These are phyloP conservation scores for Elysia crispata DNA, from an alignment of 2,888 invertebrate genomes.

Conservation along the genomic window DNA sequence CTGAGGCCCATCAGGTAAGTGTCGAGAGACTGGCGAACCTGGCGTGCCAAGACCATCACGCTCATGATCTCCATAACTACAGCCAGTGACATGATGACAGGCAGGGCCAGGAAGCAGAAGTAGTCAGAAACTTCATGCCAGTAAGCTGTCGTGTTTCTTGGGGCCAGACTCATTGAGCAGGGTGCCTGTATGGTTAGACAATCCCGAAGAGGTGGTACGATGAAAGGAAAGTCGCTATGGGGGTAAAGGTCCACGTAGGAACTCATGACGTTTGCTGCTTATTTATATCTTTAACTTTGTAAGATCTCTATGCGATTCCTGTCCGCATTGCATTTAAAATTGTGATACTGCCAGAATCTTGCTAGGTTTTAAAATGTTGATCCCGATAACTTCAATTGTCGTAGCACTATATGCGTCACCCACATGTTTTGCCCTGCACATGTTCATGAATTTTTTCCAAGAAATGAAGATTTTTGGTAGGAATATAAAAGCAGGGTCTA, in stretches of 20 bases:
- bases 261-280: constrained; percentile 32
- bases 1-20: constrained; percentile 72
- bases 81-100: constrained; percentile 67
- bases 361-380: no score
- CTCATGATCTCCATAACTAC: constrained; percentile 69
- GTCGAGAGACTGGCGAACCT: constrained; percentile 69
- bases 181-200: constrained; percentile 63
- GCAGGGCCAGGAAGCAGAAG: constrained; percentile 69
- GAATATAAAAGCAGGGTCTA: no score
- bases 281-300: no score
- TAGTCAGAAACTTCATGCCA: constrained; percentile 68
- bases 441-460: no score
- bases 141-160: constrained; percentile 52
- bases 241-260: constrained; percentile 54
- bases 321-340: no score
- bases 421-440: no score
- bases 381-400: no score
- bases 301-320: no score
- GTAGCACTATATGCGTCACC: no score
- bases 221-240: constrained; percentile 56
- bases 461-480: no score
- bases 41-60: constrained; percentile 68
- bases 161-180: constrained; percentile 56
- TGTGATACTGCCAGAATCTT: no score
- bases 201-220: constrained; percentile 62